Percentiles rank a stretch among this genome's conserved stretches.
phyloP scores from a whole-genome alignment of 2,797 vertebrate species.

The Craterocephalus amniculus region DNA sequence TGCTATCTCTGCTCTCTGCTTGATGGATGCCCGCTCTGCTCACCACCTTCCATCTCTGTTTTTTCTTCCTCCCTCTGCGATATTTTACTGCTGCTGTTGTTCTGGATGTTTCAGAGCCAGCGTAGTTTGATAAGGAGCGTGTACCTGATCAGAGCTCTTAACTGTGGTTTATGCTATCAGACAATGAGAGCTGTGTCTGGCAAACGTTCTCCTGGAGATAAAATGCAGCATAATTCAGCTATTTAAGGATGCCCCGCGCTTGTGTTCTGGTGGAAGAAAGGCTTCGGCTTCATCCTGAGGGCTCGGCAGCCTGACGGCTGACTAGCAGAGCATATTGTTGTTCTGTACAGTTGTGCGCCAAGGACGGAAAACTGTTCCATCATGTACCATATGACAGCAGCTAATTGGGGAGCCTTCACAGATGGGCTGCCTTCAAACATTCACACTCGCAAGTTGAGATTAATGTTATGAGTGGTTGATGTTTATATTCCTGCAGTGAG shows the following conservation, averaged over 20 bases:
- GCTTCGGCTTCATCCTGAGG: slow-evolving; percentile 23
- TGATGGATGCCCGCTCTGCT: slow-evolving; percentile 25
- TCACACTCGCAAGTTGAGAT: slow-evolving; percentile 60
- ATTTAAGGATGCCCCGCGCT: slow-evolving; percentile 32
- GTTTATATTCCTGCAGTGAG: slow-evolving; percentile 51
- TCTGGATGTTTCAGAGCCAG: slow-evolving; percentile 8
- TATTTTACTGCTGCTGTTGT: slow-evolving; percentile 13
- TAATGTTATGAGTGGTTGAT: slow-evolving; percentile 64
- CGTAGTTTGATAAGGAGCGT: slow-evolving; percentile 32
- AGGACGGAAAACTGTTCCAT: slow-evolving; percentile 49
- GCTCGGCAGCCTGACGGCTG: slow-evolving; percentile 33
- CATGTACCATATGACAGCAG: slow-evolving; percentile 71
- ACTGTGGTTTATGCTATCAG: slow-evolving; percentile 31
- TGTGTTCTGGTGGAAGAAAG: slow-evolving; percentile 27
- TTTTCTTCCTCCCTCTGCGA: not conserved
- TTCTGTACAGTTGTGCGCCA: slow-evolving; percentile 28
- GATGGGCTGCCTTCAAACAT: slow-evolving; percentile 65
- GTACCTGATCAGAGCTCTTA: slow-evolving; percentile 42
- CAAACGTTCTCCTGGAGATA: slow-evolving; percentile 29
- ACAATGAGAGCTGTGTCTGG: slow-evolving; percentile 45
- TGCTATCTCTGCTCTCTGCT: not conserved
- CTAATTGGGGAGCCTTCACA: slow-evolving; percentile 72
- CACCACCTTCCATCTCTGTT: not conserved
- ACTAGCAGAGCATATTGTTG: slow-evolving; percentile 41
- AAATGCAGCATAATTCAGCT: slow-evolving; percentile 29